Conservation (phyloP, 2,888 invertebrate species). For the Antheraea yamamai region DNA sequence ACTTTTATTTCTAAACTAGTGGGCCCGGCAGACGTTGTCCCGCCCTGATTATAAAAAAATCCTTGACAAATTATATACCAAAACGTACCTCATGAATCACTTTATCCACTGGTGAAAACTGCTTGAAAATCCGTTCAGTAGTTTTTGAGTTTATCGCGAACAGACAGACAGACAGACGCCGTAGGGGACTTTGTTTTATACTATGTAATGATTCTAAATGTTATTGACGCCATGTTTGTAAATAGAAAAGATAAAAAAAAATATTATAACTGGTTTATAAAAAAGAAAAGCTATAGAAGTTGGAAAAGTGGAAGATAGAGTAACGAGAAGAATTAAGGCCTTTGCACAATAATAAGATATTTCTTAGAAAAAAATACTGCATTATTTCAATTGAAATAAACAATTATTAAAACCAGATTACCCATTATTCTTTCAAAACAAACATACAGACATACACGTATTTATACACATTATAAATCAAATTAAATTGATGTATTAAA, state of each 20-base stretch:
- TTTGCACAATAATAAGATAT: neutral
- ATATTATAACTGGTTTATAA: neutral
- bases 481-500: constrained; percentile 78
- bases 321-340: neutral
- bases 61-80: too few species aligned
- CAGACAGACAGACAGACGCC: too few species aligned
- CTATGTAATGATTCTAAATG: too few species aligned
- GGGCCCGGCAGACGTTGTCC: too few species aligned
- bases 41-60: too few species aligned
- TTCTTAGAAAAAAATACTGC: neutral
- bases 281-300: neutral
- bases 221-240: neutral
- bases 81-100: too few species aligned
- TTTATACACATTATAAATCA: constrained; percentile 32
- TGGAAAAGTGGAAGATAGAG: too few species aligned
- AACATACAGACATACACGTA: constrained; percentile 14
- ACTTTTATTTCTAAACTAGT: neutral
- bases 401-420: neutral
- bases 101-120: too few species aligned
- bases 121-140: too few species aligned
- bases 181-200: too few species aligned
- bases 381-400: neutral
- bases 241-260: too few species aligned
- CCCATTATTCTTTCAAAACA: constrained; percentile 25
- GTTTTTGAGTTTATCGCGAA: too few species aligned